Conservation (phyloP, 2,888 invertebrate species). For the Sarcophaga carnaria region DNA sequence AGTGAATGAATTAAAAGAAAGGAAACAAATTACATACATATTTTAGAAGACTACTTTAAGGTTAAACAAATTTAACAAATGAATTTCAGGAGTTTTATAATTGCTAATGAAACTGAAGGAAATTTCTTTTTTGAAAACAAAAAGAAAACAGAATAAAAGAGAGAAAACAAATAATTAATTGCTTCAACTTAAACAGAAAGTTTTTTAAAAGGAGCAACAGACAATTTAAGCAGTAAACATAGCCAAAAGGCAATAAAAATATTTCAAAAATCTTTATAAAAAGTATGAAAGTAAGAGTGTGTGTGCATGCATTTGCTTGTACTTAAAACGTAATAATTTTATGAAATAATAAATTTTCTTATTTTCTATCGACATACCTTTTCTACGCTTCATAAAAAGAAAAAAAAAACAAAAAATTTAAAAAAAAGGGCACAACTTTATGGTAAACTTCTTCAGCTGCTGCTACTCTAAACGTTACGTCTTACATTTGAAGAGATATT, state of each 20-base stretch:
- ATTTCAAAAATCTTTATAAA: constrained; percentile 15
- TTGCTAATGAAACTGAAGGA: background rate
- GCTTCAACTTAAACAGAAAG: background rate
- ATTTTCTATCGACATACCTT: constrained; percentile 30
- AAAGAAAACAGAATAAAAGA: no score
- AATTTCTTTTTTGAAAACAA: background rate
- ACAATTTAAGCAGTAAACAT: constrained; percentile 13
- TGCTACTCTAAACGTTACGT: background rate
- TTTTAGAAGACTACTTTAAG: background rate
- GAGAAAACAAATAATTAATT: constrained; percentile 30
- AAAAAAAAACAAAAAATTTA: background rate
- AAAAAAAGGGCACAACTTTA: constrained; percentile 10
- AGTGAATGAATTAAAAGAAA: no score
- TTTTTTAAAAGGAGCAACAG: background rate
- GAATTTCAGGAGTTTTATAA: constrained; percentile 26
- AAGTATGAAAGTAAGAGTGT: background rate
- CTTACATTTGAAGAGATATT: constrained; percentile 55
- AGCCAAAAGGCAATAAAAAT: constrained; percentile 39
- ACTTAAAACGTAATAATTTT: constrained; percentile 44
- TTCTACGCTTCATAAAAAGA: background rate
- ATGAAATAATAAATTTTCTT: constrained; percentile 6
- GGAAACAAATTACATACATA: no score
- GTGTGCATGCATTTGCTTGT: constrained; percentile 10
- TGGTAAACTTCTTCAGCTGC: constrained; percentile 39
- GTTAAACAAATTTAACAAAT: background rate